These are phyloP conservation scores for Atta cephalotes DNA, from an alignment of 1,140 invertebrate genomes.

Conservation along the genomic window DNA sequence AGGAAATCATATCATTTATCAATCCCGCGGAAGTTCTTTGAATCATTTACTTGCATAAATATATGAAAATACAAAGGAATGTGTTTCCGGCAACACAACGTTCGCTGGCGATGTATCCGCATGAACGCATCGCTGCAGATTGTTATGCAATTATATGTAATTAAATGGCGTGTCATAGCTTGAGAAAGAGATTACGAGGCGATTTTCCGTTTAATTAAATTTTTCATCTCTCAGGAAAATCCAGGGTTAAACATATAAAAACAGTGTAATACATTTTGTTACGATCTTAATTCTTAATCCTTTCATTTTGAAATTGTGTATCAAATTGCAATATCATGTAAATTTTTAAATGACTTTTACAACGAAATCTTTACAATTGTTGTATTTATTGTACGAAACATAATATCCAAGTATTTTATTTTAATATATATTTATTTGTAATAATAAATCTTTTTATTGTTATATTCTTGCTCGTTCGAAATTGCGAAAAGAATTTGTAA, in stretches of 20 bases:
- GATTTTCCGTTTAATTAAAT: slow-evolving; percentile 52
- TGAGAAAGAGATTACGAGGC: slow-evolving; percentile 8
- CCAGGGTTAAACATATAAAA: slow-evolving; percentile 9
- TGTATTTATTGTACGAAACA: neutral
- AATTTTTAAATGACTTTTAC: too few species aligned
- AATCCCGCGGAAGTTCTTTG: slow-evolving; percentile 26
- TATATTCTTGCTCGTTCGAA: neutral
- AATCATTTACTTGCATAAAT: neutral
- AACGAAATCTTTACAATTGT: neutral
- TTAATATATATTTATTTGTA: neutral
- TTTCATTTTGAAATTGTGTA: neutral
- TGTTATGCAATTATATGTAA: slow-evolving; percentile 62
- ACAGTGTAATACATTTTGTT: neutral
- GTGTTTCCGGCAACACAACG: neutral
- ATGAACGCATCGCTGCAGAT: slow-evolving; percentile 19
- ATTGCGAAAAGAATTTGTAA: neutral
- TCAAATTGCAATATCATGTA: neutral
- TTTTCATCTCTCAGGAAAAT: neutral
- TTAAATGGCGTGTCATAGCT: slow-evolving; percentile 32
- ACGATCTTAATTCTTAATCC: neutral
- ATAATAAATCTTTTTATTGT: neutral
- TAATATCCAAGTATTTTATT: neutral
- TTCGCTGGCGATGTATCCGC: neutral
- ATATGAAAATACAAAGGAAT: slow-evolving; percentile 21
- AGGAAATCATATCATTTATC: slow-evolving; percentile 27